Percentiles rank a stretch among this genome's conserved stretches.
Conservation (phyloP, 2,888 invertebrate genomes). For the Monochamus alternatus region DNA sequence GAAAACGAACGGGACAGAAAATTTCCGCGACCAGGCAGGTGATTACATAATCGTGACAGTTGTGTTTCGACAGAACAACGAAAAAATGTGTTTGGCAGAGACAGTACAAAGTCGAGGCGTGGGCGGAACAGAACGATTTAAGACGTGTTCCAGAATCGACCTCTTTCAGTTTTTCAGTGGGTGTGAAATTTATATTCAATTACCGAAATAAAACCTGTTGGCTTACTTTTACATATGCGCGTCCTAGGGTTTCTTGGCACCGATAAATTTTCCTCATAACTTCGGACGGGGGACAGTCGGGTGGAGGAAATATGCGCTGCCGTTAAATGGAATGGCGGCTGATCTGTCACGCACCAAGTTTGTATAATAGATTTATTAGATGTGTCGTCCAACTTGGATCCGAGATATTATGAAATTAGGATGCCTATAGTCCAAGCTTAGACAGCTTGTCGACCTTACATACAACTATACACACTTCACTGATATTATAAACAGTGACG, state of each 20-base stretch:
- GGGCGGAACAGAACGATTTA: slow-evolving; percentile 48
- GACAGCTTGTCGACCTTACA: too few species aligned
- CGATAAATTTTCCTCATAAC: slow-evolving; percentile 24
- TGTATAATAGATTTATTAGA: slow-evolving; percentile 1
- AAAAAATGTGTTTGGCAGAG: slow-evolving; percentile 10
- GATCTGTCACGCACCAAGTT: not conserved
- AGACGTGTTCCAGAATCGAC: slow-evolving; percentile 48
- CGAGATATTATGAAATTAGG: not conserved
- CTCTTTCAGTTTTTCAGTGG: slow-evolving; percentile 51
- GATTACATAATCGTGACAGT: too few species aligned
- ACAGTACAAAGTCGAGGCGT: slow-evolving; percentile 26
- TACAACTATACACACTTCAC: too few species aligned
- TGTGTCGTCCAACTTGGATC: not conserved
- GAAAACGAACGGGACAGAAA: too few species aligned
- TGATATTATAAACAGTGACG: too few species aligned
- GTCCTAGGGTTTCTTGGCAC: slow-evolving; percentile 25
- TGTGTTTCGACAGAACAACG: too few species aligned
- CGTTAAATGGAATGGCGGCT: slow-evolving; percentile 15
- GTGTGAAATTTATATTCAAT: slow-evolving; percentile 52
- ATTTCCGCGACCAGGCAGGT: too few species aligned
- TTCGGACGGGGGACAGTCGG: slow-evolving; percentile 20
- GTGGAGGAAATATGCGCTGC: slow-evolving; percentile 11
- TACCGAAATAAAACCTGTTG: slow-evolving; percentile 48
- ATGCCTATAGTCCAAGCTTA: not conserved
- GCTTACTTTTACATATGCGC: slow-evolving; percentile 46